Conservation (phyloP, 2,113 vertebrate species). For the Lamprologus ornatipinnis region DNA sequence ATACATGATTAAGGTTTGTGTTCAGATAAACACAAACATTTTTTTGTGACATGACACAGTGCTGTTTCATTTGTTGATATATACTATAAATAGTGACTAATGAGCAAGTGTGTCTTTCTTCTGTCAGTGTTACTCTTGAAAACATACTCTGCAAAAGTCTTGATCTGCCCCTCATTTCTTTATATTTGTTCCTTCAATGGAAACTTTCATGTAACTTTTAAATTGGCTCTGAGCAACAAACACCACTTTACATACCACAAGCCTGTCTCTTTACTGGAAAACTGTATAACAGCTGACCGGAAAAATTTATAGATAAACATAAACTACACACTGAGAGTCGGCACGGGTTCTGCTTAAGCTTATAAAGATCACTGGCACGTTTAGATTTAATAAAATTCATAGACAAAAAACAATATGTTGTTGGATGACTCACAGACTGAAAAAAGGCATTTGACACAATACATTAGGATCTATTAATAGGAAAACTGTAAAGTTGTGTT, state of each 20-base stretch:
- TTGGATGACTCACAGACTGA: neutral
- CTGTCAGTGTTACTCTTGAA: neutral
- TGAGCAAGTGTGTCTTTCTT: neutral
- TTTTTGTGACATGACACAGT: neutral
- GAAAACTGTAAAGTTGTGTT: neutral
- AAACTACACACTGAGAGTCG: neutral
- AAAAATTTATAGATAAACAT: neutral
- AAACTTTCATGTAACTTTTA: neutral
- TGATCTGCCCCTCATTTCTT: neutral
- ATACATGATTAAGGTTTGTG: neutral
- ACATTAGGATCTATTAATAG: neutral
- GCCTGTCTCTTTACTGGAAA: neutral
- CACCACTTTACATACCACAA: neutral
- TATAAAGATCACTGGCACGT: neutral
- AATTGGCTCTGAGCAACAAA: neutral
- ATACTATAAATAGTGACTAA: constrained; percentile 5
- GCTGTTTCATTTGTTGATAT: neutral
- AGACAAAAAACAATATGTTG: neutral
- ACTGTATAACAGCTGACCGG: neutral
- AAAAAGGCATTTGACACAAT: neutral
- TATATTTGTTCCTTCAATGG: neutral
- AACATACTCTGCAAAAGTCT: neutral
- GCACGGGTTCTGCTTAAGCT: neutral
- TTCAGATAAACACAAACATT: neutral
- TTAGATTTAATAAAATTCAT: neutral